Base-by-base conservation (phyloP, 2,797 vertebrate species). In the Myioborus melanocephalus region DNA sequence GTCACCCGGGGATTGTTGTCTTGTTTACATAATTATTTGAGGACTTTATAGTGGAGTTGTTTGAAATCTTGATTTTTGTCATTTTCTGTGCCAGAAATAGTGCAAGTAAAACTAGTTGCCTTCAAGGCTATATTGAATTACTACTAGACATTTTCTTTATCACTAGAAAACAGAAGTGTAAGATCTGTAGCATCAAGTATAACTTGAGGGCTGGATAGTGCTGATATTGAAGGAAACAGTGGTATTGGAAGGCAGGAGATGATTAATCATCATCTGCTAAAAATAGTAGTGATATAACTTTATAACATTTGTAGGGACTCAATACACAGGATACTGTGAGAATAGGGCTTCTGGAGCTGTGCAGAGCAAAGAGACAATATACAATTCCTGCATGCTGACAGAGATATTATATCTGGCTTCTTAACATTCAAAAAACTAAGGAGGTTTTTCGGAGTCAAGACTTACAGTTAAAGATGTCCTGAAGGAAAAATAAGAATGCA, bases 401-500 rank as follows among this genome's bases (percentile, higher is more conserved):
- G 53, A 81, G n/a, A 76, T 63, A 73, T 77, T 95, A 77, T 16
- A 53, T 92, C 52, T 77, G 60, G 5, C 30, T 93, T 49, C 49
- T 89, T 87, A 95, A 61, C 14, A 85, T 93, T 87, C 66, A 87
- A 56, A 88, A 77, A 89, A 8, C 44, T 92, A 60, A 93, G 59
- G 49, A 90, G 18, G 5, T 64, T 93, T 93, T 94, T 53, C 49
- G 56, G 69, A 83, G 66, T 73, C 2, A 5, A 87, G 27, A 46
- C 49, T 92, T 89, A 64, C 43, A 44, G 83, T 30, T 82, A 89
- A 89, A 95, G 68, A 92, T 82, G 22, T 82, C 89, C 78, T 68
- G 56, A 93, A 93, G 95, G 68, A 84, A 87, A 95, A 89, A 56
- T 68, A 80, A 80, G 83, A 88, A 80, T 57, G 75, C 37, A 89